Evolutionary conservation across 2,888 invertebrate species (phyloP).

Genomic region (Abscondita cerata): DNA sequence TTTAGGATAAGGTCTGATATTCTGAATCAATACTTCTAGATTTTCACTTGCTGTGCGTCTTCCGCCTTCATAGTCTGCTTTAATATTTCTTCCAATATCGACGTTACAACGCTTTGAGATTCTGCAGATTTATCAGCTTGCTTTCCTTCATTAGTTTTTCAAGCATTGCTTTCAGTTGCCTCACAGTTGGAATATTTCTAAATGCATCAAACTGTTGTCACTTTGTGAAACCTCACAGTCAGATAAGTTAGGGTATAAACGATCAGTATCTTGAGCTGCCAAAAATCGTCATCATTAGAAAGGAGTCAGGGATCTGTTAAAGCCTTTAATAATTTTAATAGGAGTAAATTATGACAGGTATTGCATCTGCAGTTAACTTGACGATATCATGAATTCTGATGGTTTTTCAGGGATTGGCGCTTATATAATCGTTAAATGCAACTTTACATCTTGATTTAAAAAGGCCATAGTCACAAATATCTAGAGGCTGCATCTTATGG

Average conservation of each 20-base stretch:
- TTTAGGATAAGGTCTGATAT: too few relatives aligned
- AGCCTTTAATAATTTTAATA: neutral
- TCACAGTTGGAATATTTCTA: neutral
- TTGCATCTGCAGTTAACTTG: neutral
- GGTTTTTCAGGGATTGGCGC: neutral
- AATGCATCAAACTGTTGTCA: neutral
- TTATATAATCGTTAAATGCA: neutral
- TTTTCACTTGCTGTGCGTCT: too few relatives aligned
- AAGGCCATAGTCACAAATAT: neutral
- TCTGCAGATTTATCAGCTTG: neutral
- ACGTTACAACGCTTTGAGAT: too few relatives aligned
- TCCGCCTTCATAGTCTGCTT: too few relatives aligned
- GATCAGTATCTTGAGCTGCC: neutral
- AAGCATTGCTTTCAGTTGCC: neutral
- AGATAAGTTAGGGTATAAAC: neutral
- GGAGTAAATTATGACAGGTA: neutral
- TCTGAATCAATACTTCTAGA: too few relatives aligned
- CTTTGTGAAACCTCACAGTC: neutral
- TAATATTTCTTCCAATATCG: too few relatives aligned
- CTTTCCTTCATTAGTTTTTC: neutral
- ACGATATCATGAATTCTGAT: neutral
- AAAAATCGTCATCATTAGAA: neutral
- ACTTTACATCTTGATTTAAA: neutral
- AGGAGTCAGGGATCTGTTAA: too few relatives aligned
- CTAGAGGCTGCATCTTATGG: neutral